A percentile compares a stretch with the other conserved stretches of the same genome.
phyloP scores from a whole-genome alignment of 2,888 invertebrate species.

The Alloplasta piceator region DNA sequence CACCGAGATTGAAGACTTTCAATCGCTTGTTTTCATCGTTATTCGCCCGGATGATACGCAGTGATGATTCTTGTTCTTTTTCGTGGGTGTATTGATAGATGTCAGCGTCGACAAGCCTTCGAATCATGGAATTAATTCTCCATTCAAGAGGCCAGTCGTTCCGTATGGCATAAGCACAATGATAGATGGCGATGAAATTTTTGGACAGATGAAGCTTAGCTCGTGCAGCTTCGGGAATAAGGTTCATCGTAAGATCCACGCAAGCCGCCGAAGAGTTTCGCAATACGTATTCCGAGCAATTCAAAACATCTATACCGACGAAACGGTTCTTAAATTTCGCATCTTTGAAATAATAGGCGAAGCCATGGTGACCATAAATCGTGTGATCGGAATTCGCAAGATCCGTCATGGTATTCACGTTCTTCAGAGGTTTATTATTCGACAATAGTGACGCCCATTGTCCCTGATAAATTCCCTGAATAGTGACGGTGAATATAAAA shows the following conservation, averaged over 20 bases:
- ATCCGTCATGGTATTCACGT: constrained; percentile 5
- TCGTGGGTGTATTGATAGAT: not conserved
- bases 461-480: constrained; percentile 31
- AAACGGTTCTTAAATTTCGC: not conserved
- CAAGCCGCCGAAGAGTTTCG: not conserved
- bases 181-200: not conserved
- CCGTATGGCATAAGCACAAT: not conserved
- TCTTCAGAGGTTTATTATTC: not conserved
- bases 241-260: not conserved
- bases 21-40: not conserved
- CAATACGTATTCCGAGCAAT: not conserved
- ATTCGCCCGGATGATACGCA: not conserved
- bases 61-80: not conserved
- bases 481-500: constrained; percentile 9
- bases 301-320: too few relatives aligned
- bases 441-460: constrained; percentile 10
- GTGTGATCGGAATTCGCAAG: constrained; percentile 14
- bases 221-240: not conserved
- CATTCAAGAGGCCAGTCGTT: not conserved
- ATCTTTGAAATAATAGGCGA: not conserved
- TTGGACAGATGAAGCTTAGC: not conserved
- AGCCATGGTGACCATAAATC: not conserved
- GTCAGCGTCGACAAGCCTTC: not conserved
- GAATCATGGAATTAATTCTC: not conserved
- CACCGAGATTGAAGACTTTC: not conserved